These are phyloP conservation scores for Turritopsis dohrnii DNA, from an alignment of 30 jellyfish, hydroid and myxozoan species.

Conservation along the genomic window DNA sequence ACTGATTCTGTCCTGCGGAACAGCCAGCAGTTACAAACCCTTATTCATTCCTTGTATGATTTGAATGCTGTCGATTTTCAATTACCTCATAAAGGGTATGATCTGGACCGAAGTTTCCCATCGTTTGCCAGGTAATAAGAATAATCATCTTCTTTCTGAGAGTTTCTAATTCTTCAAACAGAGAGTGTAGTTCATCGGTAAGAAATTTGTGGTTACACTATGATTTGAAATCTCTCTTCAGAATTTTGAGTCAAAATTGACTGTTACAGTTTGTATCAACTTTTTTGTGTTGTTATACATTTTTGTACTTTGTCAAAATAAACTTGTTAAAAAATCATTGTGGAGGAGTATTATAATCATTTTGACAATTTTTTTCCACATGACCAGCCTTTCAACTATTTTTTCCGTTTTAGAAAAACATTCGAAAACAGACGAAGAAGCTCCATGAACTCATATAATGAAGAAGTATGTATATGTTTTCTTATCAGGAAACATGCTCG, in stretches of 20 bases:
- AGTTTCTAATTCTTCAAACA: no score
- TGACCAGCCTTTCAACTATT: neutral
- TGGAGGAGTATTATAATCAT: no score
- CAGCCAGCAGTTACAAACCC: slow-evolving; percentile 1
- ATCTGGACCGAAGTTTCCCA: slow-evolving; percentile 51
- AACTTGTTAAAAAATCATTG: no score
- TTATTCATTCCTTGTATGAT: slow-evolving; percentile 46
- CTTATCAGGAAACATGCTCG: no score
- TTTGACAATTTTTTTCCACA: neutral
- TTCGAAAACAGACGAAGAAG: neutral
- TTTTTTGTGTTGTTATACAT: no score
- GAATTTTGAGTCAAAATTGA: no score
- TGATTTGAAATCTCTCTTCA: no score
- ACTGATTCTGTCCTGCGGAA: slow-evolving; percentile 34
- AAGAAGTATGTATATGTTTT: neutral
- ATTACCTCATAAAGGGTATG: slow-evolving; percentile 54
- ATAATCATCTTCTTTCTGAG: neutral
- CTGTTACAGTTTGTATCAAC: no score
- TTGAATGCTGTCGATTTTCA: slow-evolving; percentile 44
- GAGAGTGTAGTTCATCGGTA: no score
- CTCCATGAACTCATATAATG: neutral
- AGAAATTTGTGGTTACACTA: no score
- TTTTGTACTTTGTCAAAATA: no score
- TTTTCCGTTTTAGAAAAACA: neutral
- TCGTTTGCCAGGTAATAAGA: slow-evolving; percentile 61